Evolutionary conservation across 2,797 vertebrate species (phyloP).

Genomic region (Neostethus bicornis): DNA sequence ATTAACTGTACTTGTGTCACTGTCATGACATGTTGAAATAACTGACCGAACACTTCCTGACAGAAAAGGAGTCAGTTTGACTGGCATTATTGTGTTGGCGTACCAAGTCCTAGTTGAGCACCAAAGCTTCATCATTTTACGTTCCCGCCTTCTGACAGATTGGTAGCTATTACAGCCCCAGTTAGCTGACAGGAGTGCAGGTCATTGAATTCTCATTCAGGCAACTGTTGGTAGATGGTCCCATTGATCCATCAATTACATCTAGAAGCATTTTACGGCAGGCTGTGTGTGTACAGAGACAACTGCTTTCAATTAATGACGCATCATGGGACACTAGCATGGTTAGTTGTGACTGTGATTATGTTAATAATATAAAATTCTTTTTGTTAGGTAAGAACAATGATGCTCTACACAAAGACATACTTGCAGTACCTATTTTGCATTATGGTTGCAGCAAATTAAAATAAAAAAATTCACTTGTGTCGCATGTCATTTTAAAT

Average conservation of each 20-base stretch:
- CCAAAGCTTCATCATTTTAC: conserved; percentile 34
- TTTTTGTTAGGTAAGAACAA: not conserved
- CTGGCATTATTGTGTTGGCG: conserved; percentile 4
- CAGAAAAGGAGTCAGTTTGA: conserved; percentile 9
- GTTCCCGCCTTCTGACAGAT: conserved; percentile 47
- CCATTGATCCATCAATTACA: conserved; percentile 46
- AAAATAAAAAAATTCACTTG: too few species aligned
- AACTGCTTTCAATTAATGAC: conserved; percentile 39
- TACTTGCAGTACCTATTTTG: not conserved
- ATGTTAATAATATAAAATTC: not conserved
- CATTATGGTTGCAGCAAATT: not conserved
- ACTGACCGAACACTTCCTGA: conserved; percentile 30
- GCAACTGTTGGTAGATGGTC: conserved; percentile 55
- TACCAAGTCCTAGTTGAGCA: conserved; percentile 7
- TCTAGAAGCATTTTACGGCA: conserved; percentile 20
- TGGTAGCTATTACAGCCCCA: conserved; percentile 67
- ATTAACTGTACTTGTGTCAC: conserved; percentile 17
- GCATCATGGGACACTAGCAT: conserved; percentile 35
- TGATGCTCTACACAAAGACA: not conserved
- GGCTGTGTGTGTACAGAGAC: conserved; percentile 25
- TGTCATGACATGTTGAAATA: conserved; percentile 20
- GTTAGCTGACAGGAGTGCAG: conserved; percentile 42
- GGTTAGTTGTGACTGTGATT: conserved; percentile 22
- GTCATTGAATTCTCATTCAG: conserved; percentile 55
- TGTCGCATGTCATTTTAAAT: too few species aligned